Conservation (phyloP, 2,888 invertebrate species). For the Cremastobaeus sp. region DNA sequence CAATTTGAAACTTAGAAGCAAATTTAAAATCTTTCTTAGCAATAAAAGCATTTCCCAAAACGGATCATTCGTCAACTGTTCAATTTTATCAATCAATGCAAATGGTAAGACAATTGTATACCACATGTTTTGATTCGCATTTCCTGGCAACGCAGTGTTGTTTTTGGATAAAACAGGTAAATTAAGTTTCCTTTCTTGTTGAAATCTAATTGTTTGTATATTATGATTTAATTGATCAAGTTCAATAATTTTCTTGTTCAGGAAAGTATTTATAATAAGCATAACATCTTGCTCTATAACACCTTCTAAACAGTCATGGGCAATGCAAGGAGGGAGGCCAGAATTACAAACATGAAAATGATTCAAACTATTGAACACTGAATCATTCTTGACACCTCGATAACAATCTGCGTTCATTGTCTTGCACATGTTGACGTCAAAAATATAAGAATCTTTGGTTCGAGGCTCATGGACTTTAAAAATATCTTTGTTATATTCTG, state of each 20-base stretch:
- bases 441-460: background rate
- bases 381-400: constrained; percentile 59
- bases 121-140: constrained; percentile 19
- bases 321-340: constrained; percentile 43
- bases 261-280: constrained; percentile 55
- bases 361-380: constrained; percentile 59
- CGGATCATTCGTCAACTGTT: background rate
- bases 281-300: constrained; percentile 58
- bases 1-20: constrained; percentile 9
- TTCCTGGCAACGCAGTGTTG: constrained; percentile 3
- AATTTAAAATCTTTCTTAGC: constrained; percentile 2
- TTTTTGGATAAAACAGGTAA: constrained; percentile 9
- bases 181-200: constrained; percentile 3
- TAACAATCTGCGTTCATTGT: constrained; percentile 1
- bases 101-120: constrained; percentile 11
- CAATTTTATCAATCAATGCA: background rate
- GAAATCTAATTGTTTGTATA: background rate
- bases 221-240: constrained; percentile 4
- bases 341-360: constrained; percentile 63
- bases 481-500: background rate
- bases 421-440: constrained; percentile 13
- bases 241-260: background rate
- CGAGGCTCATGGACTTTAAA: constrained; percentile 5
- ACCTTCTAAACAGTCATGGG: constrained; percentile 63
- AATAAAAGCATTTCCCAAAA: constrained; percentile 18